Base-by-base conservation (phyloP, 2,113 vertebrate species). In the Corythaixoides concolor region DNA sequence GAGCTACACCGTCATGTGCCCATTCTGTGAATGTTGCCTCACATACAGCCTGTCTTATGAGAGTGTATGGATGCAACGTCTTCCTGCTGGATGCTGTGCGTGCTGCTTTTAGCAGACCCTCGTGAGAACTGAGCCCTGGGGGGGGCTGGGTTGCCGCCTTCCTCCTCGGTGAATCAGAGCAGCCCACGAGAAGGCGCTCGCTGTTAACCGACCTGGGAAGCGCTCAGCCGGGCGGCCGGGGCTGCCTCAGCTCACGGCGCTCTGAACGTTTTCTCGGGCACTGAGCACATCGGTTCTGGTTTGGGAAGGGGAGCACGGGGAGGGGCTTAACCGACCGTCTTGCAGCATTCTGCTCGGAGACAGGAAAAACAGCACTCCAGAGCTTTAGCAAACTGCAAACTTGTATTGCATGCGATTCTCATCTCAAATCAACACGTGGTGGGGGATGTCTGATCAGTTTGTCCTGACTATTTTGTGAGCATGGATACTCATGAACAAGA, bases 401-500 rank as follows among this genome's bases (percentile, higher is more conserved):
- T 83, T 86, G 21, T 17, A 7, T 39, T 67, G 49, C 33, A 2
- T 26, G 47, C 4, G 16, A 47, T 72, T 85, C 39, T 63, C 9
- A 19, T 58, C 24, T 68, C 78, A 56, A 47, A 28, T 41, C 3
- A 3, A 6, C 12, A 4, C 17, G 0, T 13, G 8, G 11, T 53
- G 33, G 6, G 27, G 24, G 14, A 30, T 3, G 4, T 79, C 41
- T 60, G 58, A 55, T 67, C 26, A 23, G 33, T 90, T 88, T 68
- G 11, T 83, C 21, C 2, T 24, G 33, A 32, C 39, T 59, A 7
- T 23, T 76, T 27, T 69, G 50, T n/a, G 59, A 74, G 50, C 41
- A 18, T 1, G 1, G 6, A 0, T n/a, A 7, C 59, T 76, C 10
- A 2, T 21, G 33, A 56, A 18, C 30, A 49, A 63, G 30, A 11